These are phyloP conservation scores for Anoplopoma fimbria DNA, from an alignment of 2,113 vertebrate genomes.

Conservation along the genomic window DNA sequence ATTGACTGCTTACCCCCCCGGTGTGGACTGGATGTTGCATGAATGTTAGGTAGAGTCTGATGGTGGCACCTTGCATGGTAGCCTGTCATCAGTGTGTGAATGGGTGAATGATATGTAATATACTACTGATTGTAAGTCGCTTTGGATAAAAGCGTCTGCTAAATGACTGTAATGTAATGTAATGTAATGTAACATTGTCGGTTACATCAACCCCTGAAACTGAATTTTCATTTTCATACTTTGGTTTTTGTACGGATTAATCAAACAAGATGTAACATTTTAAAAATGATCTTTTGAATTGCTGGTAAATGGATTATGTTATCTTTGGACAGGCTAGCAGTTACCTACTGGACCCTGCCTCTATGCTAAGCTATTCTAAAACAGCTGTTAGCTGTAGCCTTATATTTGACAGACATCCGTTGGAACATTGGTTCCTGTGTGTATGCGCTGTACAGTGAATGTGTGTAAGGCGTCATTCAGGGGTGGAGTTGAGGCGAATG, in stretches of 20 bases:
- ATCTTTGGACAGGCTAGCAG: not conserved
- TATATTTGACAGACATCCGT: not conserved
- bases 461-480: constrained; percentile 69
- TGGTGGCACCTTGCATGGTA: too few species aligned
- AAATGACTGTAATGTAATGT: too few species aligned
- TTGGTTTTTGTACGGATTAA: not conserved
- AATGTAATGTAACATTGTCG: not conserved
- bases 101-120: too few species aligned
- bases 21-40: too few species aligned
- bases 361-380: not conserved
- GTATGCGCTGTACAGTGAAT: not conserved
- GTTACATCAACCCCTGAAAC: not conserved
- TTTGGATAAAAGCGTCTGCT: too few species aligned
- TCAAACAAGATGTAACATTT: not conserved
- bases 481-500: constrained; percentile 75
- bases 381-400: not conserved
- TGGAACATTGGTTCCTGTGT: constrained; percentile 17
- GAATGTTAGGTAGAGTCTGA: too few species aligned
- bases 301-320: too few species aligned
- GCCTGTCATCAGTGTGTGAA: too few species aligned
- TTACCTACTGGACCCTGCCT: not conserved
- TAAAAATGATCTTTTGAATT: not conserved
- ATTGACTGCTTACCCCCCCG: too few species aligned
- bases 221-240: constrained; percentile 1
- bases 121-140: too few species aligned